Base-by-base conservation (phyloP, 1,140 invertebrate species). In the Hycleus phaleratus region DNA sequence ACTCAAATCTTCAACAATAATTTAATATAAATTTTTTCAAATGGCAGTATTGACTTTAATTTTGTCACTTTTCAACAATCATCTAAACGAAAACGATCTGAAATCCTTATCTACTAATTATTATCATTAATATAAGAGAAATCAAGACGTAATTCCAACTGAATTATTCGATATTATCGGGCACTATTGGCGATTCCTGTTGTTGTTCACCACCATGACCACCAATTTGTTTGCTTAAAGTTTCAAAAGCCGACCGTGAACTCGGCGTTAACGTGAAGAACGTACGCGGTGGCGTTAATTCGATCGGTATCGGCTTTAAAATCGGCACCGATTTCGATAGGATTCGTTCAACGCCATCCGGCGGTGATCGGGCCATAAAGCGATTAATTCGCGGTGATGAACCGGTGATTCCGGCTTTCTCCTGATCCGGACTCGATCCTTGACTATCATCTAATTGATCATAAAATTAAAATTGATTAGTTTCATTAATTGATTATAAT, bases 321-420 rank as follows among this genome's bases (percentile, higher is more conserved):
- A 47, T 48, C 63, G 71, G 73, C 55, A 79, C 78, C 66, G 82
- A 82, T 75, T 88, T 49, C 84, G 74, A 73, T 82, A 83, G 62
- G 71, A 83, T 80, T 77, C 87, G 87, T 78, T 91, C 88, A 81
- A 88, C 91, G 67, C 89, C 89, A 80, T 90, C 88, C 24, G 89
- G 89, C 50, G 89, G 89, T 76, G 90, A 86, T 59, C 88, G 77
- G 38, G 87, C 86, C 64, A 90, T 79, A 74, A 90, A 90, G 69
- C 44, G 10, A 32, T 55, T 55, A 25, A 89, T 89, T 68, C 87
- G 85, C 46, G 88, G 89, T 62, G 87, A 90, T 59, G 86, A 85
- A 26, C 85, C 85, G 38, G 75, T 63, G 61, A 71, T 71, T 62
- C 52, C 25, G 11, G 54, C 74, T 63, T 73, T 71, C 58, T 81